A percentile compares a stretch with the other conserved stretches of the same genome.
phyloP scores from a whole-genome alignment of 2,113 vertebrate species.

The Macquaria australasica region DNA sequence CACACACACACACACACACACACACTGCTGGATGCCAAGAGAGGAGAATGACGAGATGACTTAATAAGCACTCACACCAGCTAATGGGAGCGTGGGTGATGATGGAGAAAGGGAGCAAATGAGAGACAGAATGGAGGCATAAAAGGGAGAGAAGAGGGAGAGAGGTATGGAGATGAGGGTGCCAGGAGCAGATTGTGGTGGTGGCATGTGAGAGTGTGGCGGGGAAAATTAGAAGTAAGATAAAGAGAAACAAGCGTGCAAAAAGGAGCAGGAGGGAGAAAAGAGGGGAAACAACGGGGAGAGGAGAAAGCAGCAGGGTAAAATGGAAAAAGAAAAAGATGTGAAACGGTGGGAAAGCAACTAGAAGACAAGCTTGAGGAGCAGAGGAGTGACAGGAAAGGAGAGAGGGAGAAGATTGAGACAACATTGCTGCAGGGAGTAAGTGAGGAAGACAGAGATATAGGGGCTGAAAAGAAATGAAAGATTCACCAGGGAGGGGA shows the following conservation, averaged over 20 bases:
- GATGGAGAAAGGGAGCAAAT: constrained; percentile 63
- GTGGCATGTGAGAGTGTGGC: constrained; percentile 12
- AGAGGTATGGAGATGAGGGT: constrained; percentile 35
- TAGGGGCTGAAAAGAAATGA: constrained; percentile 20
- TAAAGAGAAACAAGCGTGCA: constrained; percentile 33
- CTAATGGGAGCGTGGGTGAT: constrained; percentile 75
- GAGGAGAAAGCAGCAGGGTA: constrained; percentile 14
- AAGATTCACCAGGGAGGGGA: constrained; percentile 34
- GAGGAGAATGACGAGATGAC: constrained; percentile 73
- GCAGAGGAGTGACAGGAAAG: constrained; percentile 29
- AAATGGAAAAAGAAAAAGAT: not conserved
- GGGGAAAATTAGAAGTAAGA: constrained; percentile 41
- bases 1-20: constrained; percentile 48
- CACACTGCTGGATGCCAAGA: constrained; percentile 49
- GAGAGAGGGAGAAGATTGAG: constrained; percentile 52
- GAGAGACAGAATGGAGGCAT: constrained; percentile 49
- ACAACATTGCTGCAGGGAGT: constrained; percentile 53
- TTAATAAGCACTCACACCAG: constrained; percentile 81
- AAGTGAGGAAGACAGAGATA: constrained; percentile 16
- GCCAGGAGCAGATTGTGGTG: constrained; percentile 52
- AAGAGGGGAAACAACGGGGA: constrained; percentile 15
- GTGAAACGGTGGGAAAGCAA: not conserved
- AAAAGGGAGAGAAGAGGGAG: constrained; percentile 30
- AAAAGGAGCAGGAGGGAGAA: constrained; percentile 23
- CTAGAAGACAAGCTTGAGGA: constrained; percentile 26